Base-by-base conservation (phyloP, 2,113 vertebrate genomes). In the Dendrocopos noguchii region DNA sequence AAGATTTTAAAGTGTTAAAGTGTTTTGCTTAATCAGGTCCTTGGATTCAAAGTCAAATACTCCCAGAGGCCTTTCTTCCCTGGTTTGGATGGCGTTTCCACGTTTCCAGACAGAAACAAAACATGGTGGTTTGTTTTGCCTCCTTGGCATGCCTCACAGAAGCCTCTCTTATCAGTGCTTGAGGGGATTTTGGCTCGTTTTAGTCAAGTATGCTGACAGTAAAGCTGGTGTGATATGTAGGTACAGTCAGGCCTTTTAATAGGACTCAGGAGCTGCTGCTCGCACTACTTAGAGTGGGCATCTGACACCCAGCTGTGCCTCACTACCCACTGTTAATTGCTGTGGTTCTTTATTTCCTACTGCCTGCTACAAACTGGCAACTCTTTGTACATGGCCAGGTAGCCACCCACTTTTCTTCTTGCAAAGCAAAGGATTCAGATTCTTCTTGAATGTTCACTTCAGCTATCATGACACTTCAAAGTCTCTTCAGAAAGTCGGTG, bases 31-130 rank as follows among this genome's bases (percentile, higher is more conserved):
- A 87, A 90, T 84, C 55, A 70, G 52, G 72, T 77, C 73, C 61
- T 84, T 34, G 22, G 19, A 13, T 80, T 94, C 68, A 72, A 53
- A 90, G 53, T 60, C 73, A 68, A 19, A 83, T 31, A 28, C 4
- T 86, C 74, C 47, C 81, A 82, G 71, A 79, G 42, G 56, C 22
- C 18, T 56, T 73, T 65, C 24, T 76, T 79, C 59, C 18, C 53
- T 34, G 27, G 6, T 92, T 84, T 90, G 67, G 74, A 68, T 34
- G 65, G 31, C 17, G 21, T 75, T 86, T 80, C n/a, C 24, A 44
- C 33, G 17, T 75, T 84, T 92, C 50, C 31, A 80, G 86, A 84
- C 71, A 53, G 82, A 93, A 93, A 29, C 7, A 84, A 95, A 95
- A 67, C 47, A 60, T 44, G 53, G 50, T 21, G 15, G 61, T 15